These are phyloP conservation scores for Desoria tigrina DNA, from an alignment of 2,888 invertebrate genomes.

Conservation along the genomic window DNA sequence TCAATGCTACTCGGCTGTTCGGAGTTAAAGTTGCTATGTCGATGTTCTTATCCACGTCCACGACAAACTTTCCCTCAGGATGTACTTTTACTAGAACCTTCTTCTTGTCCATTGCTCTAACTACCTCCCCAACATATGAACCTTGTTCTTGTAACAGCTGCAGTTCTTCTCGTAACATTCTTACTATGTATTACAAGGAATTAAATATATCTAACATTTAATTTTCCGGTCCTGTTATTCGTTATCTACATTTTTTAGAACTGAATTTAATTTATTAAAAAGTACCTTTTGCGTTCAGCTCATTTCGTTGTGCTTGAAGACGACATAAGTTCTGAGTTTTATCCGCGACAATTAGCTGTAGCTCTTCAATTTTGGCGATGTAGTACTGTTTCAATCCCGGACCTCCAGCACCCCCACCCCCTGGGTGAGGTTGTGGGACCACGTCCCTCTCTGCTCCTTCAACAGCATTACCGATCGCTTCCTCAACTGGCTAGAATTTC, in stretches of 20 bases:
- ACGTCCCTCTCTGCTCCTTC: slow-evolving; percentile 34
- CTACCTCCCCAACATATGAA: slow-evolving; percentile 98
- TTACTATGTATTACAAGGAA: slow-evolving; percentile 66
- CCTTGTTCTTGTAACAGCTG: slow-evolving; percentile 95
- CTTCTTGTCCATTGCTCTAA: slow-evolving; percentile 99
- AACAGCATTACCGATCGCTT: neutral
- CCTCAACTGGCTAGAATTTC: neutral
- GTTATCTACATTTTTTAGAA: no score
- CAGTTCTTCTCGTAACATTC: slow-evolving; percentile 95
- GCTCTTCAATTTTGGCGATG: slow-evolving; percentile 95
- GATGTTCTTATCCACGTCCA: slow-evolving; percentile 98
- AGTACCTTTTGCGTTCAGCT: no score
- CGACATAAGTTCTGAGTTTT: slow-evolving; percentile 95
- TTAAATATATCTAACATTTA: no score
- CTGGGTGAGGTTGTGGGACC: slow-evolving; percentile 27
- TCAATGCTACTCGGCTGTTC: slow-evolving; percentile 93
- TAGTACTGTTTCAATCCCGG: slow-evolving; percentile 95
- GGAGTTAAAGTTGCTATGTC: slow-evolving; percentile 97
- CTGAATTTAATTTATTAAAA: no score
- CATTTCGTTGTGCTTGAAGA: slow-evolving; percentile 92
- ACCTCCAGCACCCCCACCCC: slow-evolving; percentile 58
- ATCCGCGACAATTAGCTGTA: slow-evolving; percentile 93
- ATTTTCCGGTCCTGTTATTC: no score
- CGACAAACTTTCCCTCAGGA: slow-evolving; percentile 99
- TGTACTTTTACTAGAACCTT: slow-evolving; percentile 99